phyloP scores from a whole-genome alignment of 2,888 invertebrate genomes.

The Agrypnus murinus region DNA sequence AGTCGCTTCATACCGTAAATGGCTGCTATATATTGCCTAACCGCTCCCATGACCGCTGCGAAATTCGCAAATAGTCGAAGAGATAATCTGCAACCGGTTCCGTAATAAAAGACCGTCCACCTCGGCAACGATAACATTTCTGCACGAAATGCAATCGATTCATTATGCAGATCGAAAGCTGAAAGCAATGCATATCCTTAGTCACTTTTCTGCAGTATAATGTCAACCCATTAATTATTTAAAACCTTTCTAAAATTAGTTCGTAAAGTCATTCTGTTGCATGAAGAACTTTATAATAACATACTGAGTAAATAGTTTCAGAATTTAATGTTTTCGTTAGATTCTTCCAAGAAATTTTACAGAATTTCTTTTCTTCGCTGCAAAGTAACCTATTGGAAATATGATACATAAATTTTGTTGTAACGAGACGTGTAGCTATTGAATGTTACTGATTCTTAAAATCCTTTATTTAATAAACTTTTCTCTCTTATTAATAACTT shows the following conservation, averaged over 20 bases:
- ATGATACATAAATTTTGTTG: too few species aligned
- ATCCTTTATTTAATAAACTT: too few species aligned
- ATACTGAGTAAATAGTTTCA: too few species aligned
- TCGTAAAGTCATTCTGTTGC: not conserved
- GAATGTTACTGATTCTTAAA: too few species aligned
- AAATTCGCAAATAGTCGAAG: slow-evolving; percentile 64
- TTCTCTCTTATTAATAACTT: too few species aligned
- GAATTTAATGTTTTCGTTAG: too few species aligned
- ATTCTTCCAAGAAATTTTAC: too few species aligned
- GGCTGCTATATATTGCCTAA: slow-evolving; percentile 65
- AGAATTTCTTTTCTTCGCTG: too few species aligned
- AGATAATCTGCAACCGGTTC: slow-evolving; percentile 59
- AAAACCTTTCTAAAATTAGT: slow-evolving; percentile 25
- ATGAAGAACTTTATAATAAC: too few species aligned
- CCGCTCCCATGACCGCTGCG: slow-evolving; percentile 59
- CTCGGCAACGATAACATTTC: slow-evolving; percentile 43
- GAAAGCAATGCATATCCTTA: slow-evolving; percentile 32
- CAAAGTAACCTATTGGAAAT: too few species aligned
- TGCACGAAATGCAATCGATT: slow-evolving; percentile 52
- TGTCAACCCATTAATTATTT: slow-evolving; percentile 26
- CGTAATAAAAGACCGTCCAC: slow-evolving; percentile 45
- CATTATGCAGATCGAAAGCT: slow-evolving; percentile 27
- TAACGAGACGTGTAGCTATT: too few species aligned
- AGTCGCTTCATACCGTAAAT: slow-evolving; percentile 66
- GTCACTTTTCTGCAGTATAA: slow-evolving; percentile 8